phyloP scores from a whole-genome alignment of 1,140 invertebrate species.

The Tetranychus urticae region DNA sequence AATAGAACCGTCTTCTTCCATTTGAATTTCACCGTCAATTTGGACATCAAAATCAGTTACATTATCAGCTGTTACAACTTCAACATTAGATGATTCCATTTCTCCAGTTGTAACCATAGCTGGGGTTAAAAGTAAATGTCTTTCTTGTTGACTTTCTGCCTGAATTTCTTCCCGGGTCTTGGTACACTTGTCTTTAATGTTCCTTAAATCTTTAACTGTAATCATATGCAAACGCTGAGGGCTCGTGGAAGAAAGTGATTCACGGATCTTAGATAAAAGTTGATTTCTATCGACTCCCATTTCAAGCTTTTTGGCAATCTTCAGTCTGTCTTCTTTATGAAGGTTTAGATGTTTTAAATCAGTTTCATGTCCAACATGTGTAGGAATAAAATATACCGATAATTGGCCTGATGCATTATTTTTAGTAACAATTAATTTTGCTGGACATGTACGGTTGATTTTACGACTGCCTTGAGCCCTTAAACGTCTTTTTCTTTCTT shows the following conservation, averaged over 20 bases:
- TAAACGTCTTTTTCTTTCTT: not conserved
- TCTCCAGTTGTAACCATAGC: not conserved
- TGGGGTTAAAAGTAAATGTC: too few species aligned
- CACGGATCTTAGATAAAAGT: not conserved
- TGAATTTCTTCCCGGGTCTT: not conserved
- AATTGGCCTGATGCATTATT: not conserved
- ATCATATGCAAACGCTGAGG: not conserved
- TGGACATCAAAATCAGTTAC: not conserved
- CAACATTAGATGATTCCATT: not conserved
- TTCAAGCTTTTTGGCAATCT: not conserved
- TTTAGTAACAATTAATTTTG: not conserved
- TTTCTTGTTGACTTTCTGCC: not conserved
- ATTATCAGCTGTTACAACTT: not conserved
- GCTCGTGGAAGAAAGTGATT: not conserved
- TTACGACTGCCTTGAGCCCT: not conserved
- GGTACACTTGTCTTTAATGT: not conserved
- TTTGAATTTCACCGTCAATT: not conserved
- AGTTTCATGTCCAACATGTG: not conserved
- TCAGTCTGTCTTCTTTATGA: not conserved
- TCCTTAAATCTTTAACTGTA: not conserved
- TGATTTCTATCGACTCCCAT: not conserved
- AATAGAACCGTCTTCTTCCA: not conserved
- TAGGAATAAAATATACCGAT: not conserved
- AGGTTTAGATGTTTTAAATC: not conserved
- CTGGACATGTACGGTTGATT: not conserved